Evolutionary conservation across 1,140 invertebrate species (phyloP), one percentile per base, ranked within the genome.

Genomic region (Halyomorpha halys): DNA sequence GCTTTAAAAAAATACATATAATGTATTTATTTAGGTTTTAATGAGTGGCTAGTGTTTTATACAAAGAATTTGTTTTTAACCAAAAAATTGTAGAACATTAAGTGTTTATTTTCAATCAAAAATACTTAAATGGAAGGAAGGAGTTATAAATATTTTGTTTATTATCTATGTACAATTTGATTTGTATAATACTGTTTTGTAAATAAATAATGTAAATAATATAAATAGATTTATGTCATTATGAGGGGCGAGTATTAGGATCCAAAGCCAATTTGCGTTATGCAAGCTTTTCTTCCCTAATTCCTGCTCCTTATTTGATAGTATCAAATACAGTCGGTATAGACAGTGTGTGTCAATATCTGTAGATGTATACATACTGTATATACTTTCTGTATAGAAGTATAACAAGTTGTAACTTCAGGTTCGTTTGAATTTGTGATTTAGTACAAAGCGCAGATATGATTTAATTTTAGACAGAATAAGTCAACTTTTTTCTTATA

Each of bases 361-460:
- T 18, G 2, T 49, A 30, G 8, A 2, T 16, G 21, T n/a, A 49
- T 2, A 5, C 21, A 49, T 49, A 19, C 45, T 39, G 34, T 39
- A n/a, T n/a, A 49, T 8, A 8, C 14, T 49, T 18, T 1, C n/a
- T 19, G 47, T 49, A 49, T 19, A 21, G 1, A 8, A 49, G n/a
- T 18, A 19, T 6, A 8, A 49, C 11, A 49, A 19, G 21, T 49
- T 49, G 5, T 11, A 49, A 19, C 21, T 19, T 49, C 21, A 18
- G n/a, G 47, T 49, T 19, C 47, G n/a, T 6, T 19, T 49, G n/a
- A 18, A 21, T 19, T 49, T 21, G 47, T 49, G 47, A 49, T 49
- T 21, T 49, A 49, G 47, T 49, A 49, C 47, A 49, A 49, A 49
- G 47, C 47, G n/a, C 8, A 49, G n/a, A 6, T 49, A 18, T 49